Conservation (phyloP, 2,797 vertebrate genomes). For the Buphagus erythrorhynchus region DNA sequence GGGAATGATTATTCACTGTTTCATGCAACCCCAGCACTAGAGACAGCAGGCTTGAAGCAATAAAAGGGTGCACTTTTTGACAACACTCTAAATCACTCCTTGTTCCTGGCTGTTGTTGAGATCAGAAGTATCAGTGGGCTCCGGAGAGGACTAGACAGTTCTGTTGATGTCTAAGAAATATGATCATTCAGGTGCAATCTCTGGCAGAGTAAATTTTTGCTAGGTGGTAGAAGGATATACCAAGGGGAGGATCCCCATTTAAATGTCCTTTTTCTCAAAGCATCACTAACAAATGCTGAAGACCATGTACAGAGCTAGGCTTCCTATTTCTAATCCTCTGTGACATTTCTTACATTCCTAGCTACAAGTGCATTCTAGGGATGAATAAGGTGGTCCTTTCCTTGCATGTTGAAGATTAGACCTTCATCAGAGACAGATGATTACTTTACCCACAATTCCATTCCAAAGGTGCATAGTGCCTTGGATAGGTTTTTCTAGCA, state of each 20-base stretch:
- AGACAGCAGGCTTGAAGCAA: background rate
- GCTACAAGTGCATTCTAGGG: background rate
- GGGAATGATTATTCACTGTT: background rate
- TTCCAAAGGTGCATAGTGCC: background rate
- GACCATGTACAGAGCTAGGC: background rate
- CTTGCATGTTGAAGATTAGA: background rate
- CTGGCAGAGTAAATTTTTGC: background rate
- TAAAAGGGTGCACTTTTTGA: conserved; percentile 16
- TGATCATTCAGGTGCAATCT: background rate
- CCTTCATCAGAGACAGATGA: background rate
- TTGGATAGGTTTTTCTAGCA: background rate
- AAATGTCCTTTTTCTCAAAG: background rate
- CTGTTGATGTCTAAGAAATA: background rate
- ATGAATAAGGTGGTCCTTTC: background rate
- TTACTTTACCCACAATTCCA: background rate
- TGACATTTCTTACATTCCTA: background rate
- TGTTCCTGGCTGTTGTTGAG: background rate
- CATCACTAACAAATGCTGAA: background rate
- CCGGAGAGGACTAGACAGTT: background rate
- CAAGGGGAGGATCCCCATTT: background rate
- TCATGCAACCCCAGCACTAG: background rate
- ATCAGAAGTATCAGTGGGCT: background rate
- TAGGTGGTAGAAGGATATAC: background rate
- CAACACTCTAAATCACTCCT: background rate
- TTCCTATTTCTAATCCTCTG: background rate